A percentile compares a stretch with the other conserved stretches of the same genome.
These are phyloP conservation scores for Aporophyla lueneburgensis DNA, from an alignment of 2,888 invertebrate species.

Conservation along the genomic window DNA sequence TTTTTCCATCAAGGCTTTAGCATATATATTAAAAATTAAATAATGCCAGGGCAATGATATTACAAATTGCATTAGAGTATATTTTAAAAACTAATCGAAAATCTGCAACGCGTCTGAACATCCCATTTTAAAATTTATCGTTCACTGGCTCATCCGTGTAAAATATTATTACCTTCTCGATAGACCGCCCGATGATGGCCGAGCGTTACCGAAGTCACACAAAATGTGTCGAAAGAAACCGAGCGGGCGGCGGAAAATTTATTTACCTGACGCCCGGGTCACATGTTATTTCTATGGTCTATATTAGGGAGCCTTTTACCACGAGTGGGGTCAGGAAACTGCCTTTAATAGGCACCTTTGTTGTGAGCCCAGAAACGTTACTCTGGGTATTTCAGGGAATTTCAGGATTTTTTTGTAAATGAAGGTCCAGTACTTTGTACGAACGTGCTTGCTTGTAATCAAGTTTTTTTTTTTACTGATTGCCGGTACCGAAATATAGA, in stretches of 20 bases:
- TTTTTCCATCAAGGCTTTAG: background rate
- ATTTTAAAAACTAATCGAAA: constrained; percentile 43
- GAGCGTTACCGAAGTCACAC: constrained; percentile 33
- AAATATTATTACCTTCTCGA: constrained; percentile 55
- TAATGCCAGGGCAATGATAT: constrained; percentile 7
- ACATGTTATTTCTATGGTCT: constrained; percentile 65
- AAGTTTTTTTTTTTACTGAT: constrained; percentile 15
- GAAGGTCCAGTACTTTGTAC: background rate
- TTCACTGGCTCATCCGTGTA: constrained; percentile 14
- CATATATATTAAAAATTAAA: constrained; percentile 6
- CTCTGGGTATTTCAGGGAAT: constrained; percentile 22
- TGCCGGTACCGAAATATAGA: background rate
- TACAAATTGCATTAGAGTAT: constrained; percentile 17
- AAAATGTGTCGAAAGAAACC: constrained; percentile 40
- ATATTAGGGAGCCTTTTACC: constrained; percentile 70
- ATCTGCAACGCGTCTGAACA: constrained; percentile 19
- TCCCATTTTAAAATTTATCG: constrained; percentile 44
- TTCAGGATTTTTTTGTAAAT: constrained; percentile 24
- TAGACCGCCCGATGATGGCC: constrained; percentile 20
- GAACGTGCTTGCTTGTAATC: constrained; percentile 32
- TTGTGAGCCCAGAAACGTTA: constrained; percentile 50
- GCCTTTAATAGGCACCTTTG: constrained; percentile 66
- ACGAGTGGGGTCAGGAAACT: constrained; percentile 65
- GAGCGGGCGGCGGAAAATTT: constrained; percentile 47
- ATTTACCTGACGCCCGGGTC: constrained; percentile 64